Evolutionary conservation across 2,797 vertebrate genomes (phyloP).

Genomic region (Amblyopsis hoosieri): DNA sequence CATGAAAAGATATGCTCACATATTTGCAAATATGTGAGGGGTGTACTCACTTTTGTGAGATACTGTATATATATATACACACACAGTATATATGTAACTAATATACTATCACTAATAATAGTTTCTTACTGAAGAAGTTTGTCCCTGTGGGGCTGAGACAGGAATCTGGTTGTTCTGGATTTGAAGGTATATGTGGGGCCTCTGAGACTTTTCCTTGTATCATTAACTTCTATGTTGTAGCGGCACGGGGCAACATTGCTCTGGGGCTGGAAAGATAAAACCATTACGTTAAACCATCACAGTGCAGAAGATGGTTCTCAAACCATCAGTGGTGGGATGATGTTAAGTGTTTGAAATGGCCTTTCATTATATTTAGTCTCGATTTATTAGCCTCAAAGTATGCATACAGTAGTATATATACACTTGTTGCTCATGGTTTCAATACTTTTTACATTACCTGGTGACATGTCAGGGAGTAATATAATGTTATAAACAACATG

Average conservation of each 20-base stretch:
- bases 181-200: constrained; percentile 58
- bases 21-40: no score
- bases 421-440: neutral
- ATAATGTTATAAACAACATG: no score
- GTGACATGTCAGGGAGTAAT: no score
- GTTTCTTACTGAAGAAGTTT: constrained; percentile 66
- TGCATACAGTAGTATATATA: neutral
- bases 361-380: neutral
- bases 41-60: no score
- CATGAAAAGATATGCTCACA: no score
- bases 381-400: neutral
- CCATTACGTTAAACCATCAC: neutral
- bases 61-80: neutral
- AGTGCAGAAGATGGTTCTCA: neutral
- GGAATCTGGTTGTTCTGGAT: constrained; percentile 53
- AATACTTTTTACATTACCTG: neutral
- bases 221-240: constrained; percentile 54
- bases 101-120: neutral
- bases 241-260: constrained; percentile 70
- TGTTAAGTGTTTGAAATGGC: neutral
- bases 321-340: neutral
- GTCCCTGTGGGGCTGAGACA: constrained; percentile 39
- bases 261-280: neutral
- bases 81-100: neutral
- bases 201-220: constrained; percentile 25